Conservation (phyloP, 2,888 invertebrate species). For the Spatulosminthurus flaviceps region DNA sequence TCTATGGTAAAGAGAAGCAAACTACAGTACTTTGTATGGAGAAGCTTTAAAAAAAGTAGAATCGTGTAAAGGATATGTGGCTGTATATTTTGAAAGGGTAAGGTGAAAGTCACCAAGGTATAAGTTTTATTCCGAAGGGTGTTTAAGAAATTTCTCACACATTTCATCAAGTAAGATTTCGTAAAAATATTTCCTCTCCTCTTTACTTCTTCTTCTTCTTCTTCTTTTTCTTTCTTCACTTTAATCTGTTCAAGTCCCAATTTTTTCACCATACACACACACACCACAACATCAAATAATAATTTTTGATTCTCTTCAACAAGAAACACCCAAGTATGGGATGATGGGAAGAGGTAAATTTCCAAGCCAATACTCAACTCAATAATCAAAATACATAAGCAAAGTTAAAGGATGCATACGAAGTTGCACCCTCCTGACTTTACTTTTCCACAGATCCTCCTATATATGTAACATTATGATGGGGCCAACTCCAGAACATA, state of each 20-base stretch:
- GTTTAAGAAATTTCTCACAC: conserved; percentile 40
- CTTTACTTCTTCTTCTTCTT: too few relatives aligned
- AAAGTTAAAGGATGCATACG: background rate
- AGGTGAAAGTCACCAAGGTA: conserved; percentile 24
- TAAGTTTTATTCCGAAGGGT: background rate
- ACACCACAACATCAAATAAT: conserved; percentile 10
- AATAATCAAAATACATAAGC: conserved; percentile 18
- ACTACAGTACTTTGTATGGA: background rate
- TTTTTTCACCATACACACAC: background rate
- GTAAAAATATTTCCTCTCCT: conserved; percentile 21
- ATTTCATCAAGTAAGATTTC: conserved; percentile 39
- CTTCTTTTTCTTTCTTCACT: background rate
- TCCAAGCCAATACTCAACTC: conserved; percentile 1
- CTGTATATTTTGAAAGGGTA: background rate
- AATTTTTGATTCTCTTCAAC: conserved; percentile 9
- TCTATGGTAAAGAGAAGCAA: conserved; percentile 18
- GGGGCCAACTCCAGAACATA: too few relatives aligned
- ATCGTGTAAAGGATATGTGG: background rate
- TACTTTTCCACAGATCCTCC: too few relatives aligned
- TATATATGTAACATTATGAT: too few relatives aligned
- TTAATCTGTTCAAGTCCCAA: background rate
- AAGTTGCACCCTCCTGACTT: background rate
- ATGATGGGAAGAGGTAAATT: background rate
- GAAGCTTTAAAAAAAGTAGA: background rate
- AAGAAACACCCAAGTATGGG: conserved; percentile 3